Evolutionary conservation across 2,113 vertebrate genomes (phyloP).

Genomic region (Megaceryle torquata): DNA sequence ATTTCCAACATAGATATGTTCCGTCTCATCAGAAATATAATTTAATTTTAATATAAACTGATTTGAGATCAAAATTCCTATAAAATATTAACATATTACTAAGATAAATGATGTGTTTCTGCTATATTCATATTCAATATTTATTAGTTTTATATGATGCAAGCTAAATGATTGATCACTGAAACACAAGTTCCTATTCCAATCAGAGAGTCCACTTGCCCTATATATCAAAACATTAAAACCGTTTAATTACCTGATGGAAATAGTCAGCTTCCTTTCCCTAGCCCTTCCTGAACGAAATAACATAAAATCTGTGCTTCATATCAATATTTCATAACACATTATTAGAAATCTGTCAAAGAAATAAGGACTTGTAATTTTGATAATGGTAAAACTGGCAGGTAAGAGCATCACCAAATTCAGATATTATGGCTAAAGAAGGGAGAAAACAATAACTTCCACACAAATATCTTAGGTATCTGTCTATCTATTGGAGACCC

Average conservation of each 20-base stretch:
- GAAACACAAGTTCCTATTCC: slow-evolving; percentile 30
- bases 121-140: not conserved
- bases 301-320: slow-evolving; percentile 14
- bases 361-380: not conserved
- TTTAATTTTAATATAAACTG: not conserved
- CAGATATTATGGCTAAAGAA: not conserved
- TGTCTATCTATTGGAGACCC: not conserved
- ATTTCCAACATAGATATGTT: not conserved
- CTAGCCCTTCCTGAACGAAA: not conserved
- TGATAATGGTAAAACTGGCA: not conserved
- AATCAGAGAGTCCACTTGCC: not conserved
- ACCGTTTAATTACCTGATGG: slow-evolving; percentile 14
- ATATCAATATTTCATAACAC: not conserved
- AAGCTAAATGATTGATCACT: not conserved
- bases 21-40: not conserved
- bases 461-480: not conserved
- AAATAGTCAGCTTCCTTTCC: not conserved
- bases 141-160: not conserved
- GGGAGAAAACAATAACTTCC: not conserved
- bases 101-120: not conserved
- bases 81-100: not conserved
- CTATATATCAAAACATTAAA: not conserved
- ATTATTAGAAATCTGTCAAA: not conserved
- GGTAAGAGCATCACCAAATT: not conserved
- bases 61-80: not conserved